A percentile compares a stretch with the other conserved stretches of the same genome.
Evolutionary conservation across 2,888 invertebrate genomes (phyloP).

Genomic region (Antheraea yamamai): DNA sequence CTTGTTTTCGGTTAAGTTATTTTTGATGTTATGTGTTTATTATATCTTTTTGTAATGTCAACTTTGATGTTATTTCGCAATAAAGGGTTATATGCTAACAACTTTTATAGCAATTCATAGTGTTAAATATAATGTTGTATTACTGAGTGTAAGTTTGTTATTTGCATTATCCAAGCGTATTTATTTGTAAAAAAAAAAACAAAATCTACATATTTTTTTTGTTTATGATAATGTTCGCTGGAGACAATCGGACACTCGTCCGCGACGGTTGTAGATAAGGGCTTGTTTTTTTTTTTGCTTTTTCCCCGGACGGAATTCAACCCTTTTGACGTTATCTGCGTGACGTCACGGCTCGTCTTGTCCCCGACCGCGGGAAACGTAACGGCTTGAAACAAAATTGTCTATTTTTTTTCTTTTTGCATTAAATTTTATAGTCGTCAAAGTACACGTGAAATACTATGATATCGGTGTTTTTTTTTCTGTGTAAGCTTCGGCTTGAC

Average conservation of each 20-base stretch:
- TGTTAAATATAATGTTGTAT: too few species aligned
- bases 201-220: slow-evolving; percentile 25
- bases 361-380: slow-evolving; percentile 42
- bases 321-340: slow-evolving; percentile 75
- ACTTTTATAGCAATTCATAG: background rate
- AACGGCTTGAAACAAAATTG: slow-evolving; percentile 43
- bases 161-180: background rate
- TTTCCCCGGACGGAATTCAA: slow-evolving; percentile 61
- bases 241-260: slow-evolving; percentile 37
- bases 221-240: slow-evolving; percentile 33
- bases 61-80: background rate
- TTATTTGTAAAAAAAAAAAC: background rate
- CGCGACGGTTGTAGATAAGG: slow-evolving; percentile 59
- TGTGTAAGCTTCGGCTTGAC: background rate
- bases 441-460: background rate
- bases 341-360: slow-evolving; percentile 69
- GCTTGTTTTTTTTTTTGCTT: slow-evolving; percentile 53
- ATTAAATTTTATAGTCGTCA: background rate
- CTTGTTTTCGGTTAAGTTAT: background rate
- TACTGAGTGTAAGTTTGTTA: too few species aligned
- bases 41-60: background rate
- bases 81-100: background rate
- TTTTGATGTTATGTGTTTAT: background rate
- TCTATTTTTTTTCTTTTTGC: background rate
- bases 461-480: background rate